Evolutionary conservation across 1,140 invertebrate genomes (phyloP), one percentile per base, ranked within the genome.

Genomic region (Grapholita molesta): DNA sequence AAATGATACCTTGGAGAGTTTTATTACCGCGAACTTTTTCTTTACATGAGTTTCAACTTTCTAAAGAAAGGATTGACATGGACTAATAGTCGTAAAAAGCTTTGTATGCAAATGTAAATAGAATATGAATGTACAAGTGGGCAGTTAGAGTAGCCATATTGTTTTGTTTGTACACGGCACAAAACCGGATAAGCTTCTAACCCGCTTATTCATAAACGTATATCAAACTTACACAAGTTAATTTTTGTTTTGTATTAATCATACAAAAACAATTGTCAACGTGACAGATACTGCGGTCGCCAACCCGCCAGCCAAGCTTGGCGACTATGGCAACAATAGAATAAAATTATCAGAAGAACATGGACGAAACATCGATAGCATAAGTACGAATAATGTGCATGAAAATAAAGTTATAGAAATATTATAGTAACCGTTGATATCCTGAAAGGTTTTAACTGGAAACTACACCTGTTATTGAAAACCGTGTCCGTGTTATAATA

Each of bases 81-180:
- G 1, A 32, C 55, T 61, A 61, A 61, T 32, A 28, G 55, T 28
- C 55, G 55, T 61, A 61, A 61, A 61, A 61, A 61, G 55, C 55
- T 61, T 61, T 61, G 55, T 61, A 61, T 61, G 55, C n/a, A 61
- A 61, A 61, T 61, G 25, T 28, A 32, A 61, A 30, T 61, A 61
- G 7, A 61, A 25, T n/a, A 52, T 5, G 42, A 52, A 57, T 28
- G 53, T 9, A 9, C 7, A n/a, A 48, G 42, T 48, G 8, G 42
- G 42, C 18, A 30, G 55, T 61, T 30, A 30, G 42, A 48, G 42
- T 48, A 18, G 42, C 42, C 42, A 48, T 21, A 21, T 21, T 48
- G 42, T 48, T 48, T 48, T 61, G 55, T 61, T 1, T 32, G 55
- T 61, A 28, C 55, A n/a, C 24, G 11, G 3, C 55, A n/a, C n/a